Percentiles rank a stretch among this genome's conserved stretches.
These are phyloP conservation scores for Turritopsis dohrnii DNA, from an alignment of 30 jellyfish, hydroid and myxozoan genomes.

Conservation along the genomic window DNA sequence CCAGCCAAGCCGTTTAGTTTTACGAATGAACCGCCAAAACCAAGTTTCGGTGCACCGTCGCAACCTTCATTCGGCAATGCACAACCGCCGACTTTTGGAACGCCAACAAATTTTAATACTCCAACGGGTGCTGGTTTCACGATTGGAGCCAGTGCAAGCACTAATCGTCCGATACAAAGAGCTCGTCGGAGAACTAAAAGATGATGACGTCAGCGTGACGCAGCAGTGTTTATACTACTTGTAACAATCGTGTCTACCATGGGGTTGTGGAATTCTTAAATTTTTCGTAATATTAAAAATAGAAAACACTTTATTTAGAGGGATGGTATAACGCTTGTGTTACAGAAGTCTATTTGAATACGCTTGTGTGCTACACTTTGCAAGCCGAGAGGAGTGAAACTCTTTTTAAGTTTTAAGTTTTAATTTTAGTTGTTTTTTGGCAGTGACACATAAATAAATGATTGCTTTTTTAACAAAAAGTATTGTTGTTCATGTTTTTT, in stretches of 20 bases:
- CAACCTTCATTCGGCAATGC: conserved; percentile 6
- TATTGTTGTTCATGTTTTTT: too few relatives aligned
- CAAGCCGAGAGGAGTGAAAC: too few relatives aligned
- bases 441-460: neutral
- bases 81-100: neutral
- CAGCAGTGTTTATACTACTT: neutral
- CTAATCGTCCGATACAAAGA: conserved; percentile 9
- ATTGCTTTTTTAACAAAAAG: neutral
- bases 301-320: too few relatives aligned
- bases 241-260: too few relatives aligned
- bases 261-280: neutral
- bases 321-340: too few relatives aligned
- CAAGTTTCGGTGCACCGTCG: neutral
- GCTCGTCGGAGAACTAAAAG: neutral
- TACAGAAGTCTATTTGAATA: too few relatives aligned
- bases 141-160: neutral
- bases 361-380: too few relatives aligned
- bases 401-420: neutral
- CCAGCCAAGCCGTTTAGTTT: neutral
- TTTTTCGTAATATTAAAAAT: too few relatives aligned
- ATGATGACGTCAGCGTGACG: neutral
- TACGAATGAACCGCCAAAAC: neutral
- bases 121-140: conserved; percentile 6
- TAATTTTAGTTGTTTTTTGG: neutral
- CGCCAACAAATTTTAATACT: neutral